A percentile compares a stretch with the other conserved stretches of the same genome.
Evolutionary conservation across 2,888 invertebrate species (phyloP).

Genomic region (Lithosia quadra): DNA sequence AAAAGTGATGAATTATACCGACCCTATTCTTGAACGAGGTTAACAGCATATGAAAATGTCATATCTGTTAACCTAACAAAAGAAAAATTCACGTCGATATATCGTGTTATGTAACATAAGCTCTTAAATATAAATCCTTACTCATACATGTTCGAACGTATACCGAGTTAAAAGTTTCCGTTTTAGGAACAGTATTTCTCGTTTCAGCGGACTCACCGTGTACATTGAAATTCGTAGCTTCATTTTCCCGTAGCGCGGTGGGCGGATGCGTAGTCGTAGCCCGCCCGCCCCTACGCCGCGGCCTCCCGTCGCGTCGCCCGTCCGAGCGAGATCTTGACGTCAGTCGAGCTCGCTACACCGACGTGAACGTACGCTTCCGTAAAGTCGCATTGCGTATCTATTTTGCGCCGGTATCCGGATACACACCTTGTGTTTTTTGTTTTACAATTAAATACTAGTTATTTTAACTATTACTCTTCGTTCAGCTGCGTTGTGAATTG

Average conservation of each 20-base stretch:
- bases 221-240: conserved; percentile 72
- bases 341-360: conserved; percentile 73
- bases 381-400: conserved; percentile 32
- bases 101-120: not conserved
- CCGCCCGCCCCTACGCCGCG: conserved; percentile 61
- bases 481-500: conserved; percentile 38
- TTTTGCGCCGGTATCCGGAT: conserved; percentile 60
- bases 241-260: conserved; percentile 76
- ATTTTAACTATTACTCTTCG: conserved; percentile 21
- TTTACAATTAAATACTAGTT: conserved; percentile 49
- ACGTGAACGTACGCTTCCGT: conserved; percentile 55
- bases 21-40: conserved; percentile 4
- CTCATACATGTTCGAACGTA: conserved; percentile 27
- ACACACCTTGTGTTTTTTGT: conserved; percentile 49
- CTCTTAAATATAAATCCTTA: conserved; percentile 3
- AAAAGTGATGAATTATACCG: conserved; percentile 6
- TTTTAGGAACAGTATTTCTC: conserved; percentile 50
- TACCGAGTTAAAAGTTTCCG: conserved; percentile 53
- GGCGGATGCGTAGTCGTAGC: conserved; percentile 76
- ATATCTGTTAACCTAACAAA: not conserved
- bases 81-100: not conserved
- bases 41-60: conserved; percentile 3
- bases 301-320: conserved; percentile 56
- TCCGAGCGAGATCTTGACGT: conserved; percentile 67
- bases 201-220: conserved; percentile 59